phyloP scores from a whole-genome alignment of 2,113 vertebrate species.

The Ochotona curzoniae region DNA sequence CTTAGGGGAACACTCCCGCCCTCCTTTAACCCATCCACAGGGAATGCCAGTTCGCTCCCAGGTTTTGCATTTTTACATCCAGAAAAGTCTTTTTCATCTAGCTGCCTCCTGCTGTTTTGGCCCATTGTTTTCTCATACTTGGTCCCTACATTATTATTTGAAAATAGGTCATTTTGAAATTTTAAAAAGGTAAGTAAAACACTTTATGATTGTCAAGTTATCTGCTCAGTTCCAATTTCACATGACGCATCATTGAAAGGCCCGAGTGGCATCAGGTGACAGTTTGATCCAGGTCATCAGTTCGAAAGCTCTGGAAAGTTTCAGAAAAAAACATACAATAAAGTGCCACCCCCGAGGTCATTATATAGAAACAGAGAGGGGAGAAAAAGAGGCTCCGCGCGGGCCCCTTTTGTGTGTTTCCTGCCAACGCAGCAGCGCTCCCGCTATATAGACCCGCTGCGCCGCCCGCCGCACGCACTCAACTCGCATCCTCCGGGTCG shows the following conservation, averaged over 20 bases:
- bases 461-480: neutral
- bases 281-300: slow-evolving; percentile 40
- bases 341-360: neutral
- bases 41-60: neutral
- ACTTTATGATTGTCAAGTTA: neutral
- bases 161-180: neutral
- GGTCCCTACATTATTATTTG: neutral
- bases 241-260: neutral
- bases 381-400: neutral
- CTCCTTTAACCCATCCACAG: too few relatives aligned
- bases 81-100: neutral
- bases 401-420: slow-evolving; percentile 45
- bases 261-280: neutral
- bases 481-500: neutral
- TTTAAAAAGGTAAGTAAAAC: neutral
- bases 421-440: slow-evolving; percentile 57
- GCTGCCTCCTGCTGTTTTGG: neutral
- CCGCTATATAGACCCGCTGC: slow-evolving; percentile 39
- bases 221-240: neutral
- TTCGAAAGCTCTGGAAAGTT: slow-evolving; percentile 65
- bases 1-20: neutral
- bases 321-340: slow-evolving; percentile 60
- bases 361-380: neutral
- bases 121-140: neutral
- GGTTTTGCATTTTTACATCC: neutral